phyloP scores from a whole-genome alignment of 2,888 invertebrate species.

The Apomyelois bistriatella region DNA sequence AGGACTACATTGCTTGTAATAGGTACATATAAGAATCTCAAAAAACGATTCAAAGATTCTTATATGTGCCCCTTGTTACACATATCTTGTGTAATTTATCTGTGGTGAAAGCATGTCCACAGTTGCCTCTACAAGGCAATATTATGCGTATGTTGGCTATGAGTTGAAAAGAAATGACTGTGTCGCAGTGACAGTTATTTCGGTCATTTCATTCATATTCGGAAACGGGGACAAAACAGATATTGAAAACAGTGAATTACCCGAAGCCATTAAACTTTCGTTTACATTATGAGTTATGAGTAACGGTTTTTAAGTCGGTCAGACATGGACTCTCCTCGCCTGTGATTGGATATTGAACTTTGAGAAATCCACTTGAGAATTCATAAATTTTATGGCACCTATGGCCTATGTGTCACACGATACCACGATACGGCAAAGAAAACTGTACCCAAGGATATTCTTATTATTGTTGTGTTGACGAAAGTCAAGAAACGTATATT shows the following conservation, averaged over 20 bases:
- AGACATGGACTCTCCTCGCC: background rate
- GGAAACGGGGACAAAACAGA: conserved; percentile 23
- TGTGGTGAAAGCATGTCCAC: conserved; percentile 20
- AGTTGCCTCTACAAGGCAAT: conserved; percentile 16
- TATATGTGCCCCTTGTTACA: no score
- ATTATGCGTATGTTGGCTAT: conserved; percentile 18
- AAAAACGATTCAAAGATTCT: no score
- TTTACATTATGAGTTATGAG: conserved; percentile 16
- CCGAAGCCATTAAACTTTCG: conserved; percentile 22
- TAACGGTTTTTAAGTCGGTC: conserved; percentile 14
- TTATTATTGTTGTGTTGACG: no score
- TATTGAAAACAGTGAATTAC: conserved; percentile 28
- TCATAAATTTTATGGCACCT: no score
- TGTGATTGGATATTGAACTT: background rate
- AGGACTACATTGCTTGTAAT: no score
- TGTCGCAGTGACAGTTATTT: background rate
- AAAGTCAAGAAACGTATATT: no score
- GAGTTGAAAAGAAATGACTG: conserved; percentile 17
- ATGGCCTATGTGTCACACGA: no score
- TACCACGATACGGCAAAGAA: no score
- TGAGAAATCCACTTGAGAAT: background rate
- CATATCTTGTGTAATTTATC: no score
- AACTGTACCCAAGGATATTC: no score
- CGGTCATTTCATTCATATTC: no score
- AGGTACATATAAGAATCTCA: no score